These are phyloP conservation scores for Odontophorus gujanensis DNA, from an alignment of 2,113 vertebrate species.

Conservation along the genomic window DNA sequence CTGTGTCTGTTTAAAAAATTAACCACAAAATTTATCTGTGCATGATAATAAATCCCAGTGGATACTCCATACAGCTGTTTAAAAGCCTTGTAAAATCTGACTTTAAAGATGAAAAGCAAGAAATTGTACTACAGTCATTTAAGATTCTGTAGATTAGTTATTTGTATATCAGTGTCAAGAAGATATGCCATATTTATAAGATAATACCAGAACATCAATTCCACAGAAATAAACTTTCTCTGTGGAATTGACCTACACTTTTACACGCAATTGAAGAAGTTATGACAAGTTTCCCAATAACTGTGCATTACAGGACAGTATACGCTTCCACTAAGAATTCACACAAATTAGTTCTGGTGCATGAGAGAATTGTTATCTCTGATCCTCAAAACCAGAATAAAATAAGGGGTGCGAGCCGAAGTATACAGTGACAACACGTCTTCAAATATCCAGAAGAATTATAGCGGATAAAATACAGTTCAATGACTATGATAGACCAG, in stretches of 20 bases:
- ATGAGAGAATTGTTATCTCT: neutral
- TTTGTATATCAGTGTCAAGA: neutral
- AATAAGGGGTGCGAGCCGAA: neutral
- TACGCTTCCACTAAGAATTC: neutral
- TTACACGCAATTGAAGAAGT: neutral
- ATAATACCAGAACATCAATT: neutral
- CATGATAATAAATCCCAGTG: neutral
- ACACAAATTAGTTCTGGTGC: neutral
- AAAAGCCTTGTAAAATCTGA: neutral
- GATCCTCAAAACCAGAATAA: neutral
- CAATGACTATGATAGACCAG: neutral
- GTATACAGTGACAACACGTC: neutral
- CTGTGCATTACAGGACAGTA: neutral
- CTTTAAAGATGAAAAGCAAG: neutral
- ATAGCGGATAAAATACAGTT: neutral
- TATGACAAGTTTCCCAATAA: neutral
- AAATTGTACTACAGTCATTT: neutral
- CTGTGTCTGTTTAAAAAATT: neutral
- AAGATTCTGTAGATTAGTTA: neutral
- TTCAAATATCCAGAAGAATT: neutral
- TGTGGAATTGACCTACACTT: neutral
- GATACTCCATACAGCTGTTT: too few relatives aligned
- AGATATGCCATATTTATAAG: neutral
- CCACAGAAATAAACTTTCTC: neutral
- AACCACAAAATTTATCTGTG: neutral